A percentile compares a stretch with the other conserved stretches of the same genome.
Conservation (phyloP, 2,888 invertebrate genomes). For the Ditula angustiorana region DNA sequence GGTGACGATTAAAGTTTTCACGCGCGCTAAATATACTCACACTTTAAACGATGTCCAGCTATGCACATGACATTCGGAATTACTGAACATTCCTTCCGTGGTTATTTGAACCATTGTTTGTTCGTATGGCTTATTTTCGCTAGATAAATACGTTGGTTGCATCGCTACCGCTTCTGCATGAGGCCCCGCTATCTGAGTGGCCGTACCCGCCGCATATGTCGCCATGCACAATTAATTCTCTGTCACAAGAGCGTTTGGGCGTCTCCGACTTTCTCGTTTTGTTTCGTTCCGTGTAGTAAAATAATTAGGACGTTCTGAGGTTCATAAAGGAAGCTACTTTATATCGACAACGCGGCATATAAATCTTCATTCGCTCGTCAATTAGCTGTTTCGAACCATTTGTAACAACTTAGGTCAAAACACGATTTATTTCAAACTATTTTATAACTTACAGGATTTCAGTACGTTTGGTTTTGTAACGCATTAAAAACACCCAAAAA, state of each 20-base stretch:
- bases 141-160: background rate
- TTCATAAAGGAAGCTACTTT: conserved; percentile 85
- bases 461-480: too few species aligned
- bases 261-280: conserved; percentile 80
- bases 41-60: conserved; percentile 55
- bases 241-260: conserved; percentile 85
- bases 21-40: conserved; percentile 76
- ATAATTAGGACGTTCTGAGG: conserved; percentile 86
- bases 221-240: conserved; percentile 84
- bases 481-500: too few species aligned
- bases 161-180: conserved; percentile 49
- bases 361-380: conserved; percentile 82
- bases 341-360: conserved; percentile 84
- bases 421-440: background rate
- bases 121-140: background rate
- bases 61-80: conserved; percentile 19
- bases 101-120: background rate
- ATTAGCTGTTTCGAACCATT: conserved; percentile 69
- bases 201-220: conserved; percentile 72
- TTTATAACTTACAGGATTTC: background rate
- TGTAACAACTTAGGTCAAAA: conserved; percentile 38
- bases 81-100: background rate
- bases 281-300: conserved; percentile 76
- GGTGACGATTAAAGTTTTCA: conserved; percentile 83
- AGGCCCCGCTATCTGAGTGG: conserved; percentile 44